Evolutionary conservation across 2,113 vertebrate species (phyloP), one percentile per base, ranked within the genome.

Genomic region (Noturus placidus): DNA sequence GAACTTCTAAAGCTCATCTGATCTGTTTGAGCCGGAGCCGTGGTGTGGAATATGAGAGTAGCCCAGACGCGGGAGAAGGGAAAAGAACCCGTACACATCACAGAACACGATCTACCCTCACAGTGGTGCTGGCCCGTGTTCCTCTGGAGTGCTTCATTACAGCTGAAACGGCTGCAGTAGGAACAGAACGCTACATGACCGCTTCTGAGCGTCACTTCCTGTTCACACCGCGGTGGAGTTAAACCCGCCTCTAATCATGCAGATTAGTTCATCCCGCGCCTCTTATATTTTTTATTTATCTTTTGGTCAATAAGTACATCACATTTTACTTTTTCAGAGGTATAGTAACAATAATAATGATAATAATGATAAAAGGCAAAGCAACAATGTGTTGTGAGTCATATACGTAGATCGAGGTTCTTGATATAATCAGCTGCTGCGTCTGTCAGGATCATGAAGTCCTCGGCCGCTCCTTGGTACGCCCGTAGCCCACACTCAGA

Each of bases 1-100:
- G 52, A 88, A 88, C 86, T 82, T 85, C 89, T 86, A 59, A 82
- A 65, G 59, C 59, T 83, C 84, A 88, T 80, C 70, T 83, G 86
- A 89, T 87, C 65, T 86, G 38, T 80, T 63, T 76, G 88, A 87
- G 88, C 56, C 19, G 15, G 38, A 86, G 85, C 25, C 46, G 19
- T 83, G 88, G 87, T 35, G 72, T 59, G 30, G 84, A 90, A 87
- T 88, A 77, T 30, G 13, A 82, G 85, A 78, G 77, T 38, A 63
- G 84, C 82, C 70, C 11, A 33, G 50, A 77, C 70, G 14, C 65
- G 2, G 52, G 30, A 79, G 67, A 87, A 54, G 56, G 19, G 38
- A 56, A 83, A 63, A 79, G 72, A 87, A 61, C 15, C 33, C 9
- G 22, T 3, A 87, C 83, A 67, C 35, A 69, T 74, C 78, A 74